Conservation (phyloP, 2,113 vertebrate species). For the Pardalotus punctatus region DNA sequence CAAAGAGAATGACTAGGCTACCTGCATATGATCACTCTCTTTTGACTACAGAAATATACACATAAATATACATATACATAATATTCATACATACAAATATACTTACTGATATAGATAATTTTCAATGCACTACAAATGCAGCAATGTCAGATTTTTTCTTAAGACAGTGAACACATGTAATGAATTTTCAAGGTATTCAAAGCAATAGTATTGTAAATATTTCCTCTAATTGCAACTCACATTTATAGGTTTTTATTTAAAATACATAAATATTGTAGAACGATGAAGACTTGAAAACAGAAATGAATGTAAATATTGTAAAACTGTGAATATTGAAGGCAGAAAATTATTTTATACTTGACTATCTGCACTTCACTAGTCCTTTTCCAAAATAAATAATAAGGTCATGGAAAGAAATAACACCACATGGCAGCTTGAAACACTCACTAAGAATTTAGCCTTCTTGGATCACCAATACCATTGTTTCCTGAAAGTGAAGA, state of each 20-base stretch:
- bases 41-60: not conserved
- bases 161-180: not conserved
- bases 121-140: not conserved
- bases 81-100: not conserved
- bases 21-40: not conserved
- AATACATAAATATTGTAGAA: not conserved
- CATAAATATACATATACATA: not conserved
- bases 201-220: not conserved
- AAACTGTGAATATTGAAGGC: not conserved
- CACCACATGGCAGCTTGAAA: conserved; percentile 45
- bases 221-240: not conserved
- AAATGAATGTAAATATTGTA: conserved; percentile 15
- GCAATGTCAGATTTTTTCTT: not conserved
- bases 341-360: not conserved
- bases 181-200: not conserved
- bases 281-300: not conserved
- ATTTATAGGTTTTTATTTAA: not conserved
- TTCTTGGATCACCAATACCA: conserved; percentile 9
- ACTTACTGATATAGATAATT: not conserved
- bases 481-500: not conserved
- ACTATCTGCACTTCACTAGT: conserved; percentile 16
- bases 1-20: not conserved
- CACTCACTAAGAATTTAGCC: not conserved
- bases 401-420: conserved; percentile 11
- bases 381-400: conserved; percentile 53